Evolutionary conservation across 2,888 invertebrate species (phyloP).

Genomic region (Aporophyla lueneburgensis): DNA sequence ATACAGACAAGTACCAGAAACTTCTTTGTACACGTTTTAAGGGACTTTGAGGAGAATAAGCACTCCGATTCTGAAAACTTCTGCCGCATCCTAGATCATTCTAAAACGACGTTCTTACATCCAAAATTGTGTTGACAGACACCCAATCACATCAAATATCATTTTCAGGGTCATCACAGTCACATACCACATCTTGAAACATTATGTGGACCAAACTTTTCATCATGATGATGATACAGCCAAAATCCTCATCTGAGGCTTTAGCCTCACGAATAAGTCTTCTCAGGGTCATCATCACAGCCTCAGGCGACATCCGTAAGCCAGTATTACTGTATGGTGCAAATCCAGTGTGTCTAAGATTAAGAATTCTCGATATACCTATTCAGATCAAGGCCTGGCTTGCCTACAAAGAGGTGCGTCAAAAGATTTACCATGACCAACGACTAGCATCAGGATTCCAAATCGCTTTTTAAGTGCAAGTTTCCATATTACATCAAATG

Average conservation of each 20-base stretch:
- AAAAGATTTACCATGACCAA: conserved; percentile 13
- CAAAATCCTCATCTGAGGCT: background rate
- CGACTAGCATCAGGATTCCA: conserved; percentile 17
- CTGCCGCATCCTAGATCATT: no score
- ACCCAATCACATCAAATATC: background rate
- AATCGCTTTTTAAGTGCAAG: conserved; percentile 41
- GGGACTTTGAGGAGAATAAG: background rate
- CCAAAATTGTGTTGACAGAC: background rate
- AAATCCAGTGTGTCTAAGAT: background rate
- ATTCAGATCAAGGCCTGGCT: no score
- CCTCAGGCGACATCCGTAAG: background rate
- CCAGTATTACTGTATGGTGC: background rate
- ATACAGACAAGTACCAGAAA: background rate
- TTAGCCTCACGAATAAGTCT: background rate
- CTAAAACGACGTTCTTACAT: background rate
- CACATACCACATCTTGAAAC: background rate
- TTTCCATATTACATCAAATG: conserved; percentile 32
- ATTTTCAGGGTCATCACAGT: background rate
- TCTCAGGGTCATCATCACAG: background rate
- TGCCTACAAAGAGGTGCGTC: conserved; percentile 3
- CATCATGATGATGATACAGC: background rate
- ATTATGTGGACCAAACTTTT: background rate
- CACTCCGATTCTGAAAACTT: background rate
- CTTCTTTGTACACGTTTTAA: background rate
- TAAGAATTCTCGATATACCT: background rate